These are phyloP conservation scores for Capromys pilorides DNA, from an alignment of 2,797 vertebrate genomes.

Conservation along the genomic window DNA sequence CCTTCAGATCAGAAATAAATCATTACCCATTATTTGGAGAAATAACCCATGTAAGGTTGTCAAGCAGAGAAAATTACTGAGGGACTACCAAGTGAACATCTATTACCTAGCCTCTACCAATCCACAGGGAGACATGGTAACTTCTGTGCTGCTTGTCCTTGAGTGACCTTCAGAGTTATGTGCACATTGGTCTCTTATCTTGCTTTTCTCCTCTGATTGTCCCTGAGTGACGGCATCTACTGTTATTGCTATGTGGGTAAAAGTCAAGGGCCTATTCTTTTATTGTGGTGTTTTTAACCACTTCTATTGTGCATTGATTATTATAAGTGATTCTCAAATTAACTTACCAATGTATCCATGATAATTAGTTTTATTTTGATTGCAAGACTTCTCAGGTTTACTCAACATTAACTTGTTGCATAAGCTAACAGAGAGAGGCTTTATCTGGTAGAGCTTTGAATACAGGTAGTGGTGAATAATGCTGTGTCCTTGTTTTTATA, in stretches of 20 bases:
- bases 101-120: neutral
- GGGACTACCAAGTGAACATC: neutral
- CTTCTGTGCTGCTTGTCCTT: neutral
- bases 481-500: neutral
- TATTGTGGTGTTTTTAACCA: neutral
- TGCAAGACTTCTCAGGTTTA: neutral
- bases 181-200: no score
- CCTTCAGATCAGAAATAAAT: neutral
- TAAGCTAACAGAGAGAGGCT: neutral
- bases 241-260: neutral
- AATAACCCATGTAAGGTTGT: neutral
- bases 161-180: neutral
- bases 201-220: neutral
- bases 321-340: neutral
- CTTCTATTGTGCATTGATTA: neutral
- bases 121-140: neutral
- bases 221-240: neutral
- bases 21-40: slow-evolving; percentile 13
- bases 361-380: neutral
- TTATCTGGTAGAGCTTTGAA: neutral
- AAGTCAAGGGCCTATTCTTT: neutral
- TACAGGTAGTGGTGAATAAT: neutral
- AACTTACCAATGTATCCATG: neutral
- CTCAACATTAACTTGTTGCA: neutral
- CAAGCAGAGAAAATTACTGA: slow-evolving; percentile 42